Evolutionary conservation across 1,140 invertebrate species (phyloP).

Genomic region (Bombus impatiens): DNA sequence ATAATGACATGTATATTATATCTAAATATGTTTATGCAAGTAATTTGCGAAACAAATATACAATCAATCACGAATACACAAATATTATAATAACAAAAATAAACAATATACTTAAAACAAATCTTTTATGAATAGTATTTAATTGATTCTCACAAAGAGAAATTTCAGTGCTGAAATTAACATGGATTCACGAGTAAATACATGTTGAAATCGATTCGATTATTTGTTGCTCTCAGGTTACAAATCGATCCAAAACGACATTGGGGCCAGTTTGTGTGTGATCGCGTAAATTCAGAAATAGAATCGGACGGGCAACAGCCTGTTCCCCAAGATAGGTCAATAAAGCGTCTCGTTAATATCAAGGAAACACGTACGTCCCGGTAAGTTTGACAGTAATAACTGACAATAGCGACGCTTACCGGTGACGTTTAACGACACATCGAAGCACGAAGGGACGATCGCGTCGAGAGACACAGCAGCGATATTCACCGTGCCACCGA

Average conservation of each 20-base stretch:
- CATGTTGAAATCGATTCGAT: background rate
- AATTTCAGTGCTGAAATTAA: too few species aligned
- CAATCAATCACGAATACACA: too few species aligned
- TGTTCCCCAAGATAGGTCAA: slow-evolving; percentile 37
- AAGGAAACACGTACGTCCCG: slow-evolving; percentile 47
- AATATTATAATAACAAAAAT: too few species aligned
- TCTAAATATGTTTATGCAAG: too few species aligned
- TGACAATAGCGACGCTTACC: slow-evolving; percentile 52
- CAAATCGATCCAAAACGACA: slow-evolving; percentile 14
- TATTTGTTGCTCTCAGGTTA: background rate
- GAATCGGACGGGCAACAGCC: background rate
- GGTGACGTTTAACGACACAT: slow-evolving; percentile 63
- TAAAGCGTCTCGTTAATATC: slow-evolving; percentile 59
- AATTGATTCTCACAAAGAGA: too few species aligned
- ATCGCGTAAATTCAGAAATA: slow-evolving; percentile 27
- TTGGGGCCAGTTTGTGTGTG: background rate
- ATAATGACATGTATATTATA: too few species aligned
- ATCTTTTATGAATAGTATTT: too few species aligned
- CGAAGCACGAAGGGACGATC: slow-evolving; percentile 21
- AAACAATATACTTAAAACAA: too few species aligned
- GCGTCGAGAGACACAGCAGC: background rate
- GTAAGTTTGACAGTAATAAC: slow-evolving; percentile 60
- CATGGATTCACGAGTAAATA: too few species aligned
- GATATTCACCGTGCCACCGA: slow-evolving; percentile 44
- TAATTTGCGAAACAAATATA: too few species aligned